Evolutionary conservation across 2,888 invertebrate species (phyloP).

Genomic region (Nephrotoma flavescens): DNA sequence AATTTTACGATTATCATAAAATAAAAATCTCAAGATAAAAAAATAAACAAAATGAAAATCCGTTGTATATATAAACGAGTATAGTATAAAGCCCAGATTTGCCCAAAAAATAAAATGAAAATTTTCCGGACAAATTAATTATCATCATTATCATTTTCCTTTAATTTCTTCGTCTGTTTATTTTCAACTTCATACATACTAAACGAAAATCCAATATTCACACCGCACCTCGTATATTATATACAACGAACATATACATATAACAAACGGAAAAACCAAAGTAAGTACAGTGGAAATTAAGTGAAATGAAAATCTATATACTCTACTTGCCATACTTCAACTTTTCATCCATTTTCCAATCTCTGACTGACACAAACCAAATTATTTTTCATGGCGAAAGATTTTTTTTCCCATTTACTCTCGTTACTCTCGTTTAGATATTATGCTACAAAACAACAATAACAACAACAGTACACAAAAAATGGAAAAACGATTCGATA

Average conservation of each 20-base stretch:
- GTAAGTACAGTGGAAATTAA: background rate
- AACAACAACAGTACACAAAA: background rate
- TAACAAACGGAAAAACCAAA: background rate
- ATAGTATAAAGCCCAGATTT: background rate
- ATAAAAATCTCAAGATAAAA: background rate
- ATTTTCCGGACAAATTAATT: constrained; percentile 4
- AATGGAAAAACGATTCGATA: background rate
- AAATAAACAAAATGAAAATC: background rate
- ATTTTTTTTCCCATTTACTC: background rate
- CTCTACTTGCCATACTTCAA: background rate
- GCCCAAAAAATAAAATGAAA: background rate
- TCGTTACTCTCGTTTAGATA: background rate
- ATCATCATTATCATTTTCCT: background rate
- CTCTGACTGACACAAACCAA: constrained; percentile 4
- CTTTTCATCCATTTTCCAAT: constrained; percentile 4
- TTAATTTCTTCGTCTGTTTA: background rate
- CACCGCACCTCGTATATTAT: background rate
- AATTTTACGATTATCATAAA: constrained; percentile 2
- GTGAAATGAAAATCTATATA: background rate
- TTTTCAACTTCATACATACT: background rate
- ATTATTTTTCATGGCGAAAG: constrained; percentile 4
- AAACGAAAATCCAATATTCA: background rate
- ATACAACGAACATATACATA: background rate
- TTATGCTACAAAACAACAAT: background rate
- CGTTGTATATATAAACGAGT: background rate